Evolutionary conservation across 2,113 vertebrate species (phyloP).

Genomic region (Ariopsis seemanni): DNA sequence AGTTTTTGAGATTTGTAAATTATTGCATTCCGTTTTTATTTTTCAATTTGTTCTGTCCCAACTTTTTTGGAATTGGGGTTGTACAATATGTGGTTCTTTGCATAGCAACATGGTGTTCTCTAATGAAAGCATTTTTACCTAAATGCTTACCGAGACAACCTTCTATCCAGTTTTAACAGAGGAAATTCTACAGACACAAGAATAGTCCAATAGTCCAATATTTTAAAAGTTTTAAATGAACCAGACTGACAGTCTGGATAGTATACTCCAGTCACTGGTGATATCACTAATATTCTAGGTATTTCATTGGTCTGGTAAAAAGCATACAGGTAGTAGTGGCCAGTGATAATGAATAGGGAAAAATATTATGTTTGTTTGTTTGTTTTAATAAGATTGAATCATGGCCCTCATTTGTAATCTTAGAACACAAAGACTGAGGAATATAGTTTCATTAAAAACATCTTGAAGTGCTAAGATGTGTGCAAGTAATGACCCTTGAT

Average conservation of each 20-base stretch:
- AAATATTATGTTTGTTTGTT: no score
- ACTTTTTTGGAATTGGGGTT: no score
- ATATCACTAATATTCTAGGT: neutral
- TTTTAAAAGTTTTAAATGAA: neutral
- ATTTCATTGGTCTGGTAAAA: neutral
- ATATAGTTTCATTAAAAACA: neutral
- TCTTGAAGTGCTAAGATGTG: neutral
- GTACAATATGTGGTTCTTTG: neutral
- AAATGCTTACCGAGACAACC: neutral
- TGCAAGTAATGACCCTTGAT: constrained; percentile 14
- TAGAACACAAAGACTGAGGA: neutral
- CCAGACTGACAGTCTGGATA: neutral
- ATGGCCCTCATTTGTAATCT: neutral
- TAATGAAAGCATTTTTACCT: neutral
- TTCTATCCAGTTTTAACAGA: neutral
- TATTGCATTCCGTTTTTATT: no score
- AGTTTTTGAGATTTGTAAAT: no score
- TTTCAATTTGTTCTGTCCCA: no score
- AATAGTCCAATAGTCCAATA: neutral
- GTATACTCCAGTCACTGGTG: neutral
- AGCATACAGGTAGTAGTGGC: neutral
- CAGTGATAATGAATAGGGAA: neutral
- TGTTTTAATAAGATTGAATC: neutral
- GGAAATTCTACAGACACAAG: neutral
- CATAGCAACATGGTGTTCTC: neutral